Base-by-base conservation (phyloP, 92 coral and sea anemone species). In the Porites evermanni region DNA sequence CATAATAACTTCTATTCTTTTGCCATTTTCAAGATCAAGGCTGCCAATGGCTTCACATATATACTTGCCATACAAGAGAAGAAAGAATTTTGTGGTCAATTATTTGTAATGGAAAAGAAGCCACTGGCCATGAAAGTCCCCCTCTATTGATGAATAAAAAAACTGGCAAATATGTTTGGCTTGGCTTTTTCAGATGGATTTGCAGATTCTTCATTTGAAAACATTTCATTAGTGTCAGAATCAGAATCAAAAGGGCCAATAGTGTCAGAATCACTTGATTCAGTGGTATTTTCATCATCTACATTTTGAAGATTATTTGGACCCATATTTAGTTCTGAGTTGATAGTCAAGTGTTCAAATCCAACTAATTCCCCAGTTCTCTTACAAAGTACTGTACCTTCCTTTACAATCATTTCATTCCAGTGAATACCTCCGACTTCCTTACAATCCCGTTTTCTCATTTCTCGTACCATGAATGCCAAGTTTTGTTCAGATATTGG, bases 281-380 rank as follows among this genome's bases (percentile, higher is more conserved):
- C 51, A 11, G 50, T 10, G 0, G 50, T 23, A 17, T 7, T 8
- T 29, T 68, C 47, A 9, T 26, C 50, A 4, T 68, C 32, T 19
- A 8, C 50, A 11, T 68, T 17, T 5, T 67, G 44, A 9, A 67
- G 72, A 67, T 67, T 32, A 7, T 67, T 12, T 26, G 73, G 53
- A 26, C 44, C 12, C 8, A 10, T 8, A 20, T 29, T 69, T 6
- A 69, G 50, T 52, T 86, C 89, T 53, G 38, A 2, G 16, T 56
- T 61, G 21, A 78, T 21, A 32, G 9, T 23, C 12, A 79, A 71
- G 60, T 89, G 76, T 56, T 86, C 93, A 87, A 90, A 90, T 23
- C 93, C 93, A 7, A 87, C 93, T 10, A 90, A 74, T 65, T 90
- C 87, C 7, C 88, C 88, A 8, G 88, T 90, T n/a, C 93, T 26